Percentiles rank a stretch among this genome's conserved stretches.
phyloP scores from a whole-genome alignment of 2,113 vertebrate genomes.

The Anser cygnoides region DNA sequence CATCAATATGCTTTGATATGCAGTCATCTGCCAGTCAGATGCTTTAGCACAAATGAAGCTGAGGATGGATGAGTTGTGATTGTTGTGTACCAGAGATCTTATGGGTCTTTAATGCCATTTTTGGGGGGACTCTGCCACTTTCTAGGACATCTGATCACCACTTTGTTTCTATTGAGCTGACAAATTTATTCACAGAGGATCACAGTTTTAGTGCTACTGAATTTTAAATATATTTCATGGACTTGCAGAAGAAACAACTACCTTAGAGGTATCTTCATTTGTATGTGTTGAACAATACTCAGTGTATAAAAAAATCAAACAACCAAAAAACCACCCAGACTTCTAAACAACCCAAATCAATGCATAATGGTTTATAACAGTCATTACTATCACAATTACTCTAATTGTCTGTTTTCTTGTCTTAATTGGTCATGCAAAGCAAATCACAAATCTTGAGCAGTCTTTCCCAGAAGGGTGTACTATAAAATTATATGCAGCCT shows the following conservation, averaged over 20 bases:
- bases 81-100: not conserved
- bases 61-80: rapidly evolving
- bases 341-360: not conserved
- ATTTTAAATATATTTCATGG: not conserved
- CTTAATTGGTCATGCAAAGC: not conserved
- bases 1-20: not conserved
- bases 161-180: not conserved
- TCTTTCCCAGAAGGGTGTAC: not conserved
- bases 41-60: not conserved
- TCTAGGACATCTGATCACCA: not conserved
- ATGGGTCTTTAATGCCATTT: rapidly evolving
- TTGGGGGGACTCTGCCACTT: too few relatives aligned
- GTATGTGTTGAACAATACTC: not conserved
- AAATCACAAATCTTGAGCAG: not conserved
- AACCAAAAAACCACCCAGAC: not conserved
- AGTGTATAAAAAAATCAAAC: not conserved
- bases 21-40: not conserved
- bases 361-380: not conserved
- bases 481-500: not conserved
- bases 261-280: not conserved
- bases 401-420: not conserved
- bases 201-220: not conserved
- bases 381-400: not conserved
- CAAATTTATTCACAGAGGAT: not conserved
- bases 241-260: conserved; percentile 3